Base-by-base conservation (phyloP, 2,888 invertebrate genomes). In the Campoplex nolae region DNA sequence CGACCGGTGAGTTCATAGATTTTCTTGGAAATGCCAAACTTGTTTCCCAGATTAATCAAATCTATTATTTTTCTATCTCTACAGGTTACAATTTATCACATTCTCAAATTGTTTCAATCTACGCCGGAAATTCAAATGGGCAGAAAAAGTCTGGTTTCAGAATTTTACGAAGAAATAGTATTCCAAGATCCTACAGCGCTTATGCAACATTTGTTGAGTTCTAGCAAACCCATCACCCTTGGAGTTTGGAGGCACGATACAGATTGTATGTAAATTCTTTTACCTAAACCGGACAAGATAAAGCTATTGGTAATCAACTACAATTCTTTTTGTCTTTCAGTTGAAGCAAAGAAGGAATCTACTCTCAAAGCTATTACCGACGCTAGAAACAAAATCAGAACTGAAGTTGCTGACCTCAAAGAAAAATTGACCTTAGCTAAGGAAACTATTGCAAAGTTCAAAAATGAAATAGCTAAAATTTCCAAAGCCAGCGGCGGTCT, bases 91-190 rank as follows among this genome's bases (percentile, higher is more conserved):
- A 96, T 99, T 89, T 99, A 99, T 94, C 99, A 99, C 93, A 97
- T 99, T 76, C 95, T 99, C 74, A 99, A 99, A 95, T 95, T 99
- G 13, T 99, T 99, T 94, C 98, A 98, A 95, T 97, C 98, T 4
- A 94, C 94, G 0, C 94, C 95, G 2, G 95, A 92, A 85, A 95
- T 94, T 85, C 93, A 94, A 80, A 86, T 94, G 16, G 96, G 96
- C 42, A 96, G 97, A 89, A 97, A 97, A 91, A 96, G 96, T 35
- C 95, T 99, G 0, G 98, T 99, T 13, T 98, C 98, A 0, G 99
- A 99, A 95, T 97, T 97, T 87, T 99, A 99, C 92, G 99, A 99
- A 93, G 99, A 99, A 95, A 97, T 99, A 79, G 98, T 99, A 0
- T 98, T 98, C 92, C 98, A 98, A 94, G 98, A 98, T 93, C 98